These are phyloP conservation scores for Corythaixoides concolor DNA, from an alignment of 2,113 vertebrate species.

Conservation along the genomic window DNA sequence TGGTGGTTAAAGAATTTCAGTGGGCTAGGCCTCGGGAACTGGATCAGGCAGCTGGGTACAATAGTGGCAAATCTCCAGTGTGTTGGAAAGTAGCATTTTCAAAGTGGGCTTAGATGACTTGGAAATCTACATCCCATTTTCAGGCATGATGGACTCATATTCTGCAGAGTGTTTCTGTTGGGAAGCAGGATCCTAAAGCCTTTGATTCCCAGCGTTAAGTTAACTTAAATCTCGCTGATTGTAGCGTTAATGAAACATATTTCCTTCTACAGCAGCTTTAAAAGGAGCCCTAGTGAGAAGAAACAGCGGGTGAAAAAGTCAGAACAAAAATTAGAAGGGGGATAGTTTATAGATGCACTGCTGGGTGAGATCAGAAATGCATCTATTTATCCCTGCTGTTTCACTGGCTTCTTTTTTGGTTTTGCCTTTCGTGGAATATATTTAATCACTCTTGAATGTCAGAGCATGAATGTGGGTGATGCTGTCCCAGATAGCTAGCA, in stretches of 20 bases:
- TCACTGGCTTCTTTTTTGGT: neutral
- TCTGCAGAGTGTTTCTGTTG: neutral
- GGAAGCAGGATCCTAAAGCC: neutral
- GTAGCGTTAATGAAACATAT: neutral
- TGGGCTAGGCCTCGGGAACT: neutral
- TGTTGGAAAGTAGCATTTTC: neutral
- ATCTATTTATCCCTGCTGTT: constrained; percentile 26
- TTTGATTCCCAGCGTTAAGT: neutral
- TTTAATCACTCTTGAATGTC: constrained; percentile 35
- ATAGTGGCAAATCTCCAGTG: neutral
- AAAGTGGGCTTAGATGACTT: neutral
- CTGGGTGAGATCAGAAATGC: constrained; percentile 25
- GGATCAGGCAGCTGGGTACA: neutral
- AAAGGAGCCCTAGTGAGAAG: neutral
- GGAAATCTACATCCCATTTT: neutral
- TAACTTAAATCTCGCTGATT: neutral
- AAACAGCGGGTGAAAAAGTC: neutral
- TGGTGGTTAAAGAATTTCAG: neutral
- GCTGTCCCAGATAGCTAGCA: neutral
- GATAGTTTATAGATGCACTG: neutral
- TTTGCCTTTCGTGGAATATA: constrained; percentile 21
- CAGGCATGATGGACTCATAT: neutral
- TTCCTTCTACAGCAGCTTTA: neutral
- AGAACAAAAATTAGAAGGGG: neutral
- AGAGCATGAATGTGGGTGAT: neutral